Percentiles rank a stretch among this genome's conserved stretches.
Evolutionary conservation across 1,140 invertebrate species (phyloP).

Genomic region (Pachypsylla venusta): DNA sequence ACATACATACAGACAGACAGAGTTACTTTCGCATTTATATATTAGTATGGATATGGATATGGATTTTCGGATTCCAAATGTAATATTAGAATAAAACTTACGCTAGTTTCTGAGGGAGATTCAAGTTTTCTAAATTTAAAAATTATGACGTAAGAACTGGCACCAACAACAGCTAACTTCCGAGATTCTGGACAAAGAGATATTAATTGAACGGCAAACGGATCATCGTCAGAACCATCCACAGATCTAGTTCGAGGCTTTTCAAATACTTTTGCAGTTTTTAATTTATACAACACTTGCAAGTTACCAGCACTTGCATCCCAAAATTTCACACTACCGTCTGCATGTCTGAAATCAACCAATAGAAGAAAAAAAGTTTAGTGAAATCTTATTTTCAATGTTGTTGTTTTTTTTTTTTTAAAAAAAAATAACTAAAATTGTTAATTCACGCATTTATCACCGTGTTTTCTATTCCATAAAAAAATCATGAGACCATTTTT

Average conservation of each 20-base stretch:
- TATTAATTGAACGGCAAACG: slow-evolving; percentile 84
- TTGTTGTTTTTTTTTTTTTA: too few relatives aligned
- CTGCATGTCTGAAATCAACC: slow-evolving; percentile 80
- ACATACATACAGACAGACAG: too few relatives aligned
- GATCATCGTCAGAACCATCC: slow-evolving; percentile 58
- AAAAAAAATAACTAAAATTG: too few relatives aligned
- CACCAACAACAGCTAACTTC: slow-evolving; percentile 74
- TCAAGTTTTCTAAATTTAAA: slow-evolving; percentile 93
- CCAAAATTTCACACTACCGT: slow-evolving; percentile 95
- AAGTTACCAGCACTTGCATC: slow-evolving; percentile 85
- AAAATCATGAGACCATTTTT: too few relatives aligned
- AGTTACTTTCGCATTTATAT: too few relatives aligned
- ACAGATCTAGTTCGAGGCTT: slow-evolving; percentile 37
- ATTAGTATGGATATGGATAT: too few relatives aligned
- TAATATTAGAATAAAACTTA: slow-evolving; percentile 34
- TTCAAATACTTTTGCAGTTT: slow-evolving; percentile 91
- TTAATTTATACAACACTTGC: slow-evolving; percentile 93
- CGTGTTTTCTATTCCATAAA: too few relatives aligned
- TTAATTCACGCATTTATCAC: too few relatives aligned
- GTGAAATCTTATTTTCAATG: too few relatives aligned
- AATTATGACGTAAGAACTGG: slow-evolving; percentile 79
- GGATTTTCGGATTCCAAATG: too few relatives aligned
- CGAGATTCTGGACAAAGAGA: slow-evolving; percentile 85
- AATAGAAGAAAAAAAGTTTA: too few relatives aligned
- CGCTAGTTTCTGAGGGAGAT: slow-evolving; percentile 63